Evolutionary conservation across 1,140 invertebrate species (phyloP).

Genomic region (Ectropis grisescens): DNA sequence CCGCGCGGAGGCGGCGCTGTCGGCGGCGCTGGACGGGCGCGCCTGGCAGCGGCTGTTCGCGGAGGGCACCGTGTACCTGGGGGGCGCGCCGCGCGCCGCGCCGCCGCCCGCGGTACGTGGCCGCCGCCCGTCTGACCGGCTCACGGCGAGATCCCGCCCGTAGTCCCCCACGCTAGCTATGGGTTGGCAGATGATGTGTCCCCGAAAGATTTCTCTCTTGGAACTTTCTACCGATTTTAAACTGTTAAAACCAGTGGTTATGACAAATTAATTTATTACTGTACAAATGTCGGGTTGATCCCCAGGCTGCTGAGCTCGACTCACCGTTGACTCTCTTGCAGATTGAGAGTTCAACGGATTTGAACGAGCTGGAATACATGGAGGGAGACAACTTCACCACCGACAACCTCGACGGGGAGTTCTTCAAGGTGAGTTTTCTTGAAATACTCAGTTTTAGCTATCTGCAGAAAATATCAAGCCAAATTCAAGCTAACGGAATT

Average conservation of each 20-base stretch:
- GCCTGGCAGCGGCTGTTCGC: constrained; percentile 73
- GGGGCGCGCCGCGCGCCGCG: constrained; percentile 30
- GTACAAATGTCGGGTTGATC: not conserved
- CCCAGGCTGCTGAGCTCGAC: not conserved
- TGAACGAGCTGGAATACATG: constrained; percentile 39
- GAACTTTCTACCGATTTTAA: too few relatives aligned
- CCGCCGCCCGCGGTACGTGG: constrained; percentile 8
- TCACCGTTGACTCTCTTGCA: constrained; percentile 6
- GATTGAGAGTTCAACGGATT: constrained; percentile 42
- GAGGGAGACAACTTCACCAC: constrained; percentile 44
- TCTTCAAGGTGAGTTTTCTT: constrained; percentile 60
- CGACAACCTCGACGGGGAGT: constrained; percentile 55
- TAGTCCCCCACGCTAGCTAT: constrained; percentile 7
- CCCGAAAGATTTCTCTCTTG: too few relatives aligned
- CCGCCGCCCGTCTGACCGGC: constrained; percentile 6
- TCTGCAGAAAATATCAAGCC: not conserved
- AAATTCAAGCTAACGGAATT: too few relatives aligned
- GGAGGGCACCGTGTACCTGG: constrained; percentile 56
- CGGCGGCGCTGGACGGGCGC: constrained; percentile 63
- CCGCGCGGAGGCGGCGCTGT: constrained; percentile 59
- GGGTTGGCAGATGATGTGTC: too few relatives aligned
- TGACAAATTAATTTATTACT: too few relatives aligned
- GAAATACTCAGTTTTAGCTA: too few relatives aligned
- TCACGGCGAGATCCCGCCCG: too few relatives aligned
- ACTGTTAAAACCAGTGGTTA: not conserved